Percentiles rank a stretch among this genome's conserved stretches.
These are phyloP conservation scores for Ammodytes dubius DNA, from an alignment of 2,113 vertebrate genomes.

Conservation along the genomic window DNA sequence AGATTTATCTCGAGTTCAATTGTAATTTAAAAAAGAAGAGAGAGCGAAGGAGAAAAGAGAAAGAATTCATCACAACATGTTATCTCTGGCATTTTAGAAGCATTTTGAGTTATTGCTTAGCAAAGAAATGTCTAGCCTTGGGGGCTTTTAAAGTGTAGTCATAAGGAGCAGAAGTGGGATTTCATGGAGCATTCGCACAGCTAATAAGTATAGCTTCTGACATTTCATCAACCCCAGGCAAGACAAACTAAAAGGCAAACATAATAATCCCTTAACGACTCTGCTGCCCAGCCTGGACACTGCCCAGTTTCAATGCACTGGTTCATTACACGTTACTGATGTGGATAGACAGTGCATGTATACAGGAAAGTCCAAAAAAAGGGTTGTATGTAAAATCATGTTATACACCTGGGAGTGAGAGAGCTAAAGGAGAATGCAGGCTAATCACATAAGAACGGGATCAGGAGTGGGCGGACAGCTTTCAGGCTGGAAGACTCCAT, in stretches of 20 bases:
- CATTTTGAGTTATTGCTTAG: constrained; percentile 29
- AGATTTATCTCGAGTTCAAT: background rate
- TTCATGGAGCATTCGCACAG: constrained; percentile 35
- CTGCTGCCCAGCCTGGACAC: constrained; percentile 24
- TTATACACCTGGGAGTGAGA: constrained; percentile 51
- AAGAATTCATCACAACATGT: constrained; percentile 3
- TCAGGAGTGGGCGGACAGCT: constrained; percentile 68
- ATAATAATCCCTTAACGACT: constrained; percentile 44
- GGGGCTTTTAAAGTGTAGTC: constrained; percentile 52
- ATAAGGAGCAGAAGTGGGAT: constrained; percentile 37
- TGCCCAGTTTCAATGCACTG: constrained; percentile 47
- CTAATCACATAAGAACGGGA: constrained; percentile 43
- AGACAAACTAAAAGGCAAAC: constrained; percentile 50
- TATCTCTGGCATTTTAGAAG: constrained; percentile 23
- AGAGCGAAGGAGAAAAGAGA: background rate
- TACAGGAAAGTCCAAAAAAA: constrained; percentile 34
- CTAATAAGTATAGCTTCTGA: constrained; percentile 57
- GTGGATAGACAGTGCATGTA: constrained; percentile 17
- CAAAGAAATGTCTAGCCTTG: constrained; percentile 52
- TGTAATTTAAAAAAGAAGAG: background rate
- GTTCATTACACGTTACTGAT: constrained; percentile 53
- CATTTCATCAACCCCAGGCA: constrained; percentile 69
- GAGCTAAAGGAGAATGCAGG: constrained; percentile 43
- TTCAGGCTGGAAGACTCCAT: constrained; percentile 49
- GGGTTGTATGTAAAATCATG: constrained; percentile 25